A percentile compares a stretch with the other conserved stretches of the same genome.
Evolutionary conservation across 2,888 invertebrate genomes (phyloP).

Genomic region (Apomyelois bistriatella): DNA sequence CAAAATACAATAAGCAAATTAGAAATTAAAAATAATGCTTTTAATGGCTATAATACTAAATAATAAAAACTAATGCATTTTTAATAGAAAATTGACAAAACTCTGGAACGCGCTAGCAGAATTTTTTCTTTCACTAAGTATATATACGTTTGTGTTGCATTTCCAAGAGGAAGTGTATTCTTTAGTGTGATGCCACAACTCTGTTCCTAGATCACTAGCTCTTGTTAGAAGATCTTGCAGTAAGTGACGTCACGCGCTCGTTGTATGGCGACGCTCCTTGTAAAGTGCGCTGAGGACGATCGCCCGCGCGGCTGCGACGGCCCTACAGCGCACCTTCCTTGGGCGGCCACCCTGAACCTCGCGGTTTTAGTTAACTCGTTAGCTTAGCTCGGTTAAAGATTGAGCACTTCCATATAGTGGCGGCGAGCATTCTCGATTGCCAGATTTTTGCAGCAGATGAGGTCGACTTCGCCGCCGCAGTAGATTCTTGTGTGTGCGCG

Average conservation of each 20-base stretch:
- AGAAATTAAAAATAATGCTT: no score
- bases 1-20: no score
- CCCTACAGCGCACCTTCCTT: slow-evolving; percentile 75
- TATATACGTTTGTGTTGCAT: slow-evolving; percentile 24
- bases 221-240: slow-evolving; percentile 82
- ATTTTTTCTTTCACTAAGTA: slow-evolving; percentile 35
- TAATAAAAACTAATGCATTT: background rate
- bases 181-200: slow-evolving; percentile 85
- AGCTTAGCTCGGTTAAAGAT: slow-evolving; percentile 85
- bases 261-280: slow-evolving; percentile 74
- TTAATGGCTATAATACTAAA: no score
- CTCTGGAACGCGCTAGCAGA: slow-evolving; percentile 48
- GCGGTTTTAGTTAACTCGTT: slow-evolving; percentile 79
- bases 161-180: slow-evolving; percentile 78
- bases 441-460: slow-evolving; percentile 67
- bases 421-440: slow-evolving; percentile 80
- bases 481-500: no score
- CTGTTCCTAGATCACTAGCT: slow-evolving; percentile 82
- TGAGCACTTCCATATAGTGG: slow-evolving; percentile 83
- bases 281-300: slow-evolving; percentile 79
- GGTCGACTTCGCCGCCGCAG: no score
- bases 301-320: slow-evolving; percentile 84
- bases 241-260: slow-evolving; percentile 83
- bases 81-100: background rate
- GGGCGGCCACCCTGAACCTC: slow-evolving; percentile 73